Conservation (phyloP, 2,888 invertebrate genomes). For the Pterobdella sp. region DNA sequence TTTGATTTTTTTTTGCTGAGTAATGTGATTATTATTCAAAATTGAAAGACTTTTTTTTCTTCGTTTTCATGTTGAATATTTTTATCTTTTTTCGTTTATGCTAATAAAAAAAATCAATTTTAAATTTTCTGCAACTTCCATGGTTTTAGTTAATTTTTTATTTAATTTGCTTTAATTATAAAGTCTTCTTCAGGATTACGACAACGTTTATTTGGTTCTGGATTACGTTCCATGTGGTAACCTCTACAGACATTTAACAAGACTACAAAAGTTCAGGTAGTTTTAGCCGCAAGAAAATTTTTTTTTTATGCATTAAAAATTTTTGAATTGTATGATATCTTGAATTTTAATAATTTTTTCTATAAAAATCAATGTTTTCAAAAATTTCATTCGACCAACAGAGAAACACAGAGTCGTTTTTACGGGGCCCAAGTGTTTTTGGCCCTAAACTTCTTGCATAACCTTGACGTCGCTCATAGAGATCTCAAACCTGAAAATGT, state of each 20-base stretch:
- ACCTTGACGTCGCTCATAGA: conserved; percentile 25
- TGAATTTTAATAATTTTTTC: too few species aligned
- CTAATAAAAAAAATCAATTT: too few species aligned
- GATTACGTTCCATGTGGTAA: conserved; percentile 27
- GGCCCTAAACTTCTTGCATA: conserved; percentile 22
- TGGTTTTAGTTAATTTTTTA: too few species aligned
- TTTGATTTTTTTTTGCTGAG: too few species aligned
- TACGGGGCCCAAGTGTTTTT: conserved; percentile 26
- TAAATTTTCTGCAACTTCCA: too few species aligned
- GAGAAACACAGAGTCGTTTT: conserved; percentile 24
- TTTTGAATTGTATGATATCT: neutral
- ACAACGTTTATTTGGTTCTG: conserved; percentile 22
- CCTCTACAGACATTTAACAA: conserved; percentile 24
- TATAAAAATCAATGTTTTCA: too few species aligned
- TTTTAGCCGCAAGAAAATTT: neutral
- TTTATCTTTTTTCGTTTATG: too few species aligned
- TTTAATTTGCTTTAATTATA: too few species aligned
- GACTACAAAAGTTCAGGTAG: conserved; percentile 26
- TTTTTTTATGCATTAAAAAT: neutral
- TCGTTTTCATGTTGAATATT: too few species aligned
- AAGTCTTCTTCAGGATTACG: conserved; percentile 28
- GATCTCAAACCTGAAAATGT: conserved; percentile 28
- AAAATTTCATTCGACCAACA: too few species aligned
- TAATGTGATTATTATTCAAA: too few species aligned
- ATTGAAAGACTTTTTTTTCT: too few species aligned